Conservation (phyloP, 2,888 invertebrate species). For the Epistrophe eligans region DNA sequence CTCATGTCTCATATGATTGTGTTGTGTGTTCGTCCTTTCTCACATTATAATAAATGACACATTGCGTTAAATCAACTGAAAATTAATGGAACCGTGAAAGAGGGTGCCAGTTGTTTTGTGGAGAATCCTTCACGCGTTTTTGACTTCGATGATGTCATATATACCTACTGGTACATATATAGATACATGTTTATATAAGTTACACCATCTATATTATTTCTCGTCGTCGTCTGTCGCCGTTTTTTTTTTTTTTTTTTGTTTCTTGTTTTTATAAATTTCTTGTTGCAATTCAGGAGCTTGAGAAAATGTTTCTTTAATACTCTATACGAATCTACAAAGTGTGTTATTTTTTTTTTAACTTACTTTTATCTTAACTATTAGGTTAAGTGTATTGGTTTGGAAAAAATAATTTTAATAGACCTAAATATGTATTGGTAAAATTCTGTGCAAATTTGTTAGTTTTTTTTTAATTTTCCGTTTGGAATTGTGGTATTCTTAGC, state of each 20-base stretch:
- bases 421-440: too few relatives aligned
- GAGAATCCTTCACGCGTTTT: conserved; percentile 65
- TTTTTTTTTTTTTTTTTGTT: not conserved
- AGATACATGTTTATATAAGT: not conserved
- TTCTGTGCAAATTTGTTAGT: too few relatives aligned
- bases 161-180: not conserved
- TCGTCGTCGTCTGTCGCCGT: not conserved
- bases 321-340: not conserved
- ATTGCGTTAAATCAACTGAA: conserved; percentile 74
- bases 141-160: conserved; percentile 65
- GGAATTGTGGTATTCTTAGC: too few relatives aligned
- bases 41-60: conserved; percentile 59
- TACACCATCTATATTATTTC: not conserved
- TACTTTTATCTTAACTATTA: not conserved
- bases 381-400: too few relatives aligned
- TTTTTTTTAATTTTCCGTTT: too few relatives aligned
- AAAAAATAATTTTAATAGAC: too few relatives aligned
- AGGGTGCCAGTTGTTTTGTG: conserved; percentile 68
- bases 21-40: conserved; percentile 34
- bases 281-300: not conserved
- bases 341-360: not conserved
- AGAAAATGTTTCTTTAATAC: not conserved
- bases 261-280: not conserved
- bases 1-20: not conserved
- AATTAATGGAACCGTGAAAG: conserved; percentile 72